Base-by-base conservation (phyloP, 2,113 vertebrate species). In the Tringa solitaria region DNA sequence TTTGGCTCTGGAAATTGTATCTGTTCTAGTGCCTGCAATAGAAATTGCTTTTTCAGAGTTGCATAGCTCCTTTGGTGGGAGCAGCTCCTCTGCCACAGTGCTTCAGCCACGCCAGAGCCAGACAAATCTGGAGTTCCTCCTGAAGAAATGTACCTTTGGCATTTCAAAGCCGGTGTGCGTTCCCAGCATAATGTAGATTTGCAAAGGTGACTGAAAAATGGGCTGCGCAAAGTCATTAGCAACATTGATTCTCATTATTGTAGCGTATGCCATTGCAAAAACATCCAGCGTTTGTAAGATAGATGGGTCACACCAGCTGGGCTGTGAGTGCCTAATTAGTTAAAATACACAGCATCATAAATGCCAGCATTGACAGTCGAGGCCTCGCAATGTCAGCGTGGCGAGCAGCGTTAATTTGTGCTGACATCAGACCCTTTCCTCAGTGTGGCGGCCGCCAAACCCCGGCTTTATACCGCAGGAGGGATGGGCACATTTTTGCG, bases 171-270 rank as follows among this genome's bases (percentile, higher is more conserved):
- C 60, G 56, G 13, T 23, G 1, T 72, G 45, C 22, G 4, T 65
- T 76, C 45, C 28, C 20, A 65, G 45, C 15, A 45, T 32, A 65
- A 91, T 22, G 57, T 69, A 26, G n/a, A 41, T 93, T 93, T 95
- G 50, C 84, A 95, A 84, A 95, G 92, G 91, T 95, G 89, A 73
- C 92, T 93, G 90, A 95, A 96, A 94, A 93, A 90, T 87, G 86
- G 90, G 76, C 84, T 90, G 61, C 11, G 13, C 77, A 92, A 87
- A 92, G 87, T 79, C 92, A 94, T 97, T 95, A 96, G 88, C 83
- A 78, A 84, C 94, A 95, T 41, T 41, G 95, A 89, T 93, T 95
- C 90, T 96, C 95, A 93, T 96, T 96, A 95, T 64, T 89, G 90
- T 78, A 96, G 91, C 96, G 96, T 96, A 95, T 95, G 92, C 68